Percentiles rank a stretch among this genome's conserved stretches.
phyloP scores from a whole-genome alignment of 1,140 invertebrate genomes.

The Ganaspis sp. region DNA sequence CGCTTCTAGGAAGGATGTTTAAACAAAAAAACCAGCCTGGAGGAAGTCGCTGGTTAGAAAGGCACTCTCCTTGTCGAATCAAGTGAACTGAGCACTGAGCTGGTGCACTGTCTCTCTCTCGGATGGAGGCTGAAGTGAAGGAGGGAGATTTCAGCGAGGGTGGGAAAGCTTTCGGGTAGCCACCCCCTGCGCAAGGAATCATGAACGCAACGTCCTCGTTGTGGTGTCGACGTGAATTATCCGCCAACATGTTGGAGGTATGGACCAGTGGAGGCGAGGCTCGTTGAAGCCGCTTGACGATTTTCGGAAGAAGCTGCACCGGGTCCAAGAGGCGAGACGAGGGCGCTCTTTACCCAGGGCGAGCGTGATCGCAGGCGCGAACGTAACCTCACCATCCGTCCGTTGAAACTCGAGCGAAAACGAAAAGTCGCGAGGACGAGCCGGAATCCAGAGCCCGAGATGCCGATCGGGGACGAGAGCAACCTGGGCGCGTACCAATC shows the following conservation, averaged over 20 bases:
- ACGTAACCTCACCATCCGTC: constrained; percentile 4
- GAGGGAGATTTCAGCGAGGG: not conserved
- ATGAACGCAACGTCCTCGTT: constrained; percentile 32
- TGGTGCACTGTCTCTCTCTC: not conserved
- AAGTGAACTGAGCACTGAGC: not conserved
- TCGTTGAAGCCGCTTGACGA: not conserved
- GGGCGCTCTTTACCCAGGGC: constrained; percentile 6
- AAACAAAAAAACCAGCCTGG: not conserved
- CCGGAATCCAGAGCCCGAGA: constrained; percentile 26
- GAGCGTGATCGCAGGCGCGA: constrained; percentile 19
- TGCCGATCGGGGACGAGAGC: constrained; percentile 16
- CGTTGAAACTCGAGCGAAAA: not conserved
- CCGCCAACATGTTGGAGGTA: not conserved
- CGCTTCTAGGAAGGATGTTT: not conserved
- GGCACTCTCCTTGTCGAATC: not conserved
- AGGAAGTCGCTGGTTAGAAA: not conserved
- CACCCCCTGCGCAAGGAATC: constrained; percentile 32
- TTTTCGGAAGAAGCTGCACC: not conserved
- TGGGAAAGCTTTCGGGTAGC: constrained; percentile 20
- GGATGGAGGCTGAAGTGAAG: constrained; percentile 31
- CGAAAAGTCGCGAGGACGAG: constrained; percentile 25
- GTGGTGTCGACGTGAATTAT: constrained; percentile 28
- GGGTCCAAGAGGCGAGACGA: constrained; percentile 1
- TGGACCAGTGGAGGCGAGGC: not conserved
- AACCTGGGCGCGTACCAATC: constrained; percentile 29